A percentile compares a stretch with the other conserved stretches of the same genome.
Conservation (phyloP, 2,113 vertebrate genomes). For the Zapus hudsonius region DNA sequence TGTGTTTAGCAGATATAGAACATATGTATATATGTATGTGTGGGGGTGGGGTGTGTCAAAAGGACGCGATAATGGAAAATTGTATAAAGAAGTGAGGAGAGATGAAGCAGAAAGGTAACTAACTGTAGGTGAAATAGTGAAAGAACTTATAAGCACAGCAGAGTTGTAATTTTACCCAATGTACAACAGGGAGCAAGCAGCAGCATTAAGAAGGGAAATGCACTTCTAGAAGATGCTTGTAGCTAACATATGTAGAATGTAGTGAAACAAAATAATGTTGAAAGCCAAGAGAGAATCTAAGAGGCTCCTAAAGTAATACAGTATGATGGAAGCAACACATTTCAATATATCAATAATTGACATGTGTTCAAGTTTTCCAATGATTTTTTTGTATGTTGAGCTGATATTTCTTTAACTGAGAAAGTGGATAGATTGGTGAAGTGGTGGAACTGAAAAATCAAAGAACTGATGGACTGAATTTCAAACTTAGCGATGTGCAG, state of each 20-base stretch:
- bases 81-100: neutral
- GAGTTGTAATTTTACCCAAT: neutral
- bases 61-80: neutral
- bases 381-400: neutral
- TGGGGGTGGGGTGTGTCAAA: neutral
- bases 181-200: neutral
- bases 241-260: neutral
- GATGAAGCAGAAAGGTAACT: neutral
- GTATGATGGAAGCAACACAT: neutral
- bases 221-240: neutral
- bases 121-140: neutral
- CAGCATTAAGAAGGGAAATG: conserved; percentile 16
- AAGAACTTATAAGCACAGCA: neutral
- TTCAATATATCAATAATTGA: neutral
- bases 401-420: conserved; percentile 8
- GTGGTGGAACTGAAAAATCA: neutral
- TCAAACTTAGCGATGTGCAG: neutral
- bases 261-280: neutral
- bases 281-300: neutral
- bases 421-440: neutral
- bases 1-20: neutral
- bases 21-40: neutral
- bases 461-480: conserved; percentile 35
- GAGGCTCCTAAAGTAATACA: neutral
- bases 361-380: neutral